These are phyloP conservation scores for Augochlorella aurata DNA, from an alignment of 2,888 invertebrate species.

Conservation along the genomic window DNA sequence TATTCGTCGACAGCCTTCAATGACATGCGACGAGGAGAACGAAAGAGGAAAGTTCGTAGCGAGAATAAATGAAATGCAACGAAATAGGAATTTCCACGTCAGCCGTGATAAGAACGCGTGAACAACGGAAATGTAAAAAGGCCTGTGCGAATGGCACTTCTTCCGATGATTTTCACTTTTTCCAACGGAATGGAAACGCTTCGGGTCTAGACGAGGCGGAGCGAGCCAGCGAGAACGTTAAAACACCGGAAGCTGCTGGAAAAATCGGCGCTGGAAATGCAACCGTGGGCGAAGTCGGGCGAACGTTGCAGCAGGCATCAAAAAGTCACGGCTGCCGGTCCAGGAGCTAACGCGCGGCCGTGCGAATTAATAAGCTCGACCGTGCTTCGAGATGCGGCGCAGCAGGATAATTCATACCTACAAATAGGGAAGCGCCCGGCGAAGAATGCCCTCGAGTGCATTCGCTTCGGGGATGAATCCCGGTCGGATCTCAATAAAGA, in stretches of 20 bases:
- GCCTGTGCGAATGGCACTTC: constrained; percentile 28
- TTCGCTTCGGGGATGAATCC: constrained; percentile 46
- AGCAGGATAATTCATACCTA: constrained; percentile 13
- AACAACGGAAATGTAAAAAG: constrained; percentile 19
- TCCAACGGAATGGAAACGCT: background rate
- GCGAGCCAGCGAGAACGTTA: background rate
- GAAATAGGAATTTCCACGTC: constrained; percentile 49
- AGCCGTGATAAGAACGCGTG: constrained; percentile 1
- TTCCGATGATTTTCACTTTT: constrained; percentile 15
- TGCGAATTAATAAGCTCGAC: constrained; percentile 55
- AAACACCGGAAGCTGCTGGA: background rate
- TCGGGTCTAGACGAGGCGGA: background rate
- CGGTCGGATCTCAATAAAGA: constrained; percentile 47
- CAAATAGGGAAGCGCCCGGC: constrained; percentile 28
- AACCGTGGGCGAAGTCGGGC: no score
- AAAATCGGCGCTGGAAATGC: background rate
- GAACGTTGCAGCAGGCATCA: background rate
- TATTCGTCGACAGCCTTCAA: constrained; percentile 47
- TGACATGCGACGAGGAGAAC: constrained; percentile 26
- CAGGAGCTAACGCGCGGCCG: background rate
- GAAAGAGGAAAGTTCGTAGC: constrained; percentile 37
- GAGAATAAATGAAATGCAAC: constrained; percentile 48
- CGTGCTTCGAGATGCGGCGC: constrained; percentile 4
- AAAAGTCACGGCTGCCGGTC: background rate
- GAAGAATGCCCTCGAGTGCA: constrained; percentile 31